A percentile compares a stretch with the other conserved stretches of the same genome.
Evolutionary conservation across 2,113 vertebrate genomes (phyloP).

Genomic region (Donacobius atricapilla): DNA sequence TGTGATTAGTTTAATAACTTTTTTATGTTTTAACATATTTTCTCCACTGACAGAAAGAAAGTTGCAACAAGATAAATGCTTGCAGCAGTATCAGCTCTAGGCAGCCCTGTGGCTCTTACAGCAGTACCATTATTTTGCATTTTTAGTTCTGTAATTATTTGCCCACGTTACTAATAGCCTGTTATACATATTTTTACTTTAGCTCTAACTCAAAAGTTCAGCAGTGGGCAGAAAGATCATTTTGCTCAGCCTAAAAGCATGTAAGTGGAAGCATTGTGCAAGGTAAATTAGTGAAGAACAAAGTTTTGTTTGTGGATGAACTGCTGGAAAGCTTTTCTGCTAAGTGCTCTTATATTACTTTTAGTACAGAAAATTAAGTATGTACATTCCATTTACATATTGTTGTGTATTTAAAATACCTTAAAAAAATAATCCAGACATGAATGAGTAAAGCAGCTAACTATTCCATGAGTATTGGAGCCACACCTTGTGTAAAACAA

Average conservation of each 20-base stretch:
- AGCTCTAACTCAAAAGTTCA: background rate
- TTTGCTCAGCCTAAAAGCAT: background rate
- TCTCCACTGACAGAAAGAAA: background rate
- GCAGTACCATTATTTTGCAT: background rate
- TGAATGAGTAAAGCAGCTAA: background rate
- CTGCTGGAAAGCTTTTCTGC: background rate
- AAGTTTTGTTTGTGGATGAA: background rate
- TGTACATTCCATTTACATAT: accelerated
- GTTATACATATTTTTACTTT: background rate
- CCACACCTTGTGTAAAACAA: background rate
- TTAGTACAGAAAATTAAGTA: background rate
- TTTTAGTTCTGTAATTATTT: background rate
- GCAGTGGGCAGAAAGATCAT: background rate
- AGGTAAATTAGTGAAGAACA: background rate
- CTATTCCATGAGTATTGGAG: background rate
- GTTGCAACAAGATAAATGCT: background rate
- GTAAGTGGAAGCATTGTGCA: background rate
- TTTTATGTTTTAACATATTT: background rate
- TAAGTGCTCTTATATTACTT: background rate
- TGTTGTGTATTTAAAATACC: background rate
- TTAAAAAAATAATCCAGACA: background rate
- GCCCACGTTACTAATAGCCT: background rate
- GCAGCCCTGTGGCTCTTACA: background rate
- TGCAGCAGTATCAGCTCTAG: background rate
- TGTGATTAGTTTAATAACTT: background rate